Percentiles rank a stretch among this genome's conserved stretches.
phyloP scores from a whole-genome alignment of 2,888 invertebrate genomes.

The Drosophila basisetae region DNA sequence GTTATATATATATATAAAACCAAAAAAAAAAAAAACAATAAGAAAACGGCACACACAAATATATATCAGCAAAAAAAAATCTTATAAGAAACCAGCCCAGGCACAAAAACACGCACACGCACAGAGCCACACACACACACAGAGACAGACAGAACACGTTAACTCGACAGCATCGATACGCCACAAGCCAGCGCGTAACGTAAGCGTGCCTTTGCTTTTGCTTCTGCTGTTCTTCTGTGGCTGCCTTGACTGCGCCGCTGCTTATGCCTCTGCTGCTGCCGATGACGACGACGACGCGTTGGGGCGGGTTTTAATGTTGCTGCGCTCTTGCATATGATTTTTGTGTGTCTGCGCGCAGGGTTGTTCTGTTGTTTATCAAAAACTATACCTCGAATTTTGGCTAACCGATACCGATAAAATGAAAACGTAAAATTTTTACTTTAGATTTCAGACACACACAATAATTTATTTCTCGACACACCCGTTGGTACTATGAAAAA shows the following conservation, averaged over 20 bases:
- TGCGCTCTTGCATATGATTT: constrained; percentile 63
- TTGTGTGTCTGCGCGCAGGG: constrained; percentile 51
- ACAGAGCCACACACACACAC: constrained; percentile 11
- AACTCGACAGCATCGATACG: constrained; percentile 52
- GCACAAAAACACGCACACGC: constrained; percentile 18
- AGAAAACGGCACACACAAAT: constrained; percentile 25
- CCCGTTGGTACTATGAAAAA: constrained; percentile 9
- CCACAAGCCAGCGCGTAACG: constrained; percentile 51
- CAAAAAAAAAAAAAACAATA: constrained; percentile 13
- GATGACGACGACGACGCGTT: constrained; percentile 54
- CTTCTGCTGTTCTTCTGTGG: constrained; percentile 30
- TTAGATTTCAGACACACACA: constrained; percentile 41
- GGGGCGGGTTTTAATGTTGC: constrained; percentile 62
- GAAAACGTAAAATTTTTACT: constrained; percentile 38
- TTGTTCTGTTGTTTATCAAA: constrained; percentile 61
- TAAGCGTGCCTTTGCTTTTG: constrained; percentile 59
- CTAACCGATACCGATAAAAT: constrained; percentile 55
- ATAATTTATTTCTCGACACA: constrained; percentile 14
- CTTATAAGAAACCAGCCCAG: constrained; percentile 50
- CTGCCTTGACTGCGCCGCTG: constrained; percentile 13
- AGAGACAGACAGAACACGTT: constrained; percentile 37
- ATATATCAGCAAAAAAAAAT: constrained; percentile 30
- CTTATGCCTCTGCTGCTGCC: constrained; percentile 28
- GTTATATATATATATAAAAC: background rate
- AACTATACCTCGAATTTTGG: constrained; percentile 48